These are phyloP conservation scores for Sebastes hubbsi DNA, from an alignment of 2,797 vertebrate species.

Conservation along the genomic window DNA sequence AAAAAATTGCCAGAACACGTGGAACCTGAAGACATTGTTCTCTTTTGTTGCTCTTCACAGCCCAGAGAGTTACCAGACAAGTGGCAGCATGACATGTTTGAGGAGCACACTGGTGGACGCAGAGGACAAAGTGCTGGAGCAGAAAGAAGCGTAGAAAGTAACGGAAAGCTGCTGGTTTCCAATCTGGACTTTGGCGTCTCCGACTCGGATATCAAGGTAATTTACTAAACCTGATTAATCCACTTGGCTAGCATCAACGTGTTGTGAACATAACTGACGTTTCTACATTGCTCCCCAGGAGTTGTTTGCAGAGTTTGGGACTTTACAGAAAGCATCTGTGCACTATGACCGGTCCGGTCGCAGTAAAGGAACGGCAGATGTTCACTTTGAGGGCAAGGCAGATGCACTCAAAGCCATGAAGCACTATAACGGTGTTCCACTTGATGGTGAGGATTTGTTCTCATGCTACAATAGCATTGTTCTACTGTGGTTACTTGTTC, in stretches of 20 bases:
- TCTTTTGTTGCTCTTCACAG: conserved; percentile 68
- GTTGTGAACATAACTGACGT: background rate
- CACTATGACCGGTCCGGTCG: conserved; percentile 94
- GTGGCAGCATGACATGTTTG: conserved; percentile 94
- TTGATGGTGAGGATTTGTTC: conserved; percentile 85
- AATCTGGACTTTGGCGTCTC: conserved; percentile 95
- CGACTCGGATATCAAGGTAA: conserved; percentile 91
- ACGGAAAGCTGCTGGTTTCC: conserved; percentile 90
- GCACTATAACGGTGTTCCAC: conserved; percentile 92
- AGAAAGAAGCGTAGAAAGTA: conserved; percentile 76
- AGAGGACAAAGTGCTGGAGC: conserved; percentile 40
- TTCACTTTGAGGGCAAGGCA: conserved; percentile 89
- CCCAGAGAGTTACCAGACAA: conserved; percentile 93
- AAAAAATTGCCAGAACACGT: background rate
- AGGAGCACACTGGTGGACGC: conserved; percentile 78
- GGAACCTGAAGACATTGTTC: background rate
- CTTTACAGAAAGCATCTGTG: conserved; percentile 87
- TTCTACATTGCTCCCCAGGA: conserved; percentile 72
- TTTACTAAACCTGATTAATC: accelerated
- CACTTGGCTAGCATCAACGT: accelerated
- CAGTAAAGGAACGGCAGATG: conserved; percentile 91
- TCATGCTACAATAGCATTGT: accelerated
- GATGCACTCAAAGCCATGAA: conserved; percentile 93
- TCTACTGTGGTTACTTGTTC: accelerated
- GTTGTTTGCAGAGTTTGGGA: conserved; percentile 92